Base-by-base conservation (phyloP, 2,888 invertebrate species). In the Papilio elwesi region DNA sequence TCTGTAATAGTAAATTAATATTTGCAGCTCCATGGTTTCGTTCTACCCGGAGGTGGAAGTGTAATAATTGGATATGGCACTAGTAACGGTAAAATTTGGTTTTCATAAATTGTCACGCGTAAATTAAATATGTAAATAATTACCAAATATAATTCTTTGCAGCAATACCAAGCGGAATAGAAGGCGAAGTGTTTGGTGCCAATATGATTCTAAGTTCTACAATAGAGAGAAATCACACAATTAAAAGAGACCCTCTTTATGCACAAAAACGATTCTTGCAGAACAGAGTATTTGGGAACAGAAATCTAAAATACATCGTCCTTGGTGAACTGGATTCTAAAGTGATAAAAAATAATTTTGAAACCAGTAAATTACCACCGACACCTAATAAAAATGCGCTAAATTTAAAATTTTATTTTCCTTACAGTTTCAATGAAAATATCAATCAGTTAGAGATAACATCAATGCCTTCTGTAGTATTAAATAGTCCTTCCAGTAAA, bases 21-120 rank as follows among this genome's bases (percentile, higher is more conserved):
- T 76, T 95, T 94, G 69, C 90, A 96, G 96, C 87, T 95, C 63
- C 81, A 86, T 57, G 94, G 94, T 1, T 89, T 92, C 68, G 86
- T 92, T 64, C 89, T 96, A 73, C 95, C 95, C 8, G 91, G 91
- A 38, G 94, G 94, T 6, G 96, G 96, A 10, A 96, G 96, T 79
- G 85, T 96, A 8, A 95, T 96, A 10, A 88, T 96, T n/a, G 96
- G 96, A 26, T 96, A 96, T 84, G 96, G 96, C 78, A 95, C 95
- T 77, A 94, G 95, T 79, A 94, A 94, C 79, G 95, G 96, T 91
- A 95, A 93, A 47, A 47, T 48, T 71, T 16, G 10, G 16, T 68
- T 49, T 65, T 59, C 13, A 16, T 36, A 68, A 47, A 16, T 43
- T 43, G 52, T 26, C 12, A 68, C 36, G 8, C n/a, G 11, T 47